Base-by-base conservation (phyloP, 2,113 vertebrate genomes). In the Sinocyclocheilus anshuiensis region DNA sequence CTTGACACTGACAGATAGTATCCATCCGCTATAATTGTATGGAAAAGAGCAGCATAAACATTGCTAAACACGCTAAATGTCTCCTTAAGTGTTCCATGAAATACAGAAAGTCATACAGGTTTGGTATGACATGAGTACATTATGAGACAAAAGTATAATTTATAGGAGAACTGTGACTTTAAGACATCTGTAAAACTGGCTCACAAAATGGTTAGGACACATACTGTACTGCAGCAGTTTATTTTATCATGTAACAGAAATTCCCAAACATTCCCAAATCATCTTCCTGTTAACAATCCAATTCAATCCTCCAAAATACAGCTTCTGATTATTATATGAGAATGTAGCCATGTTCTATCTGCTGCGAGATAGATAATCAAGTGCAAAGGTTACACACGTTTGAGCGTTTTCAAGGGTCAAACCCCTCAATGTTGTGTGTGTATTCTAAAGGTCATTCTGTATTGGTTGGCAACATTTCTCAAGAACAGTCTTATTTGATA, bases 361-460 rank as follows among this genome's bases (percentile, higher is more conserved):
- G 63, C 10, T 24, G 48, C 11, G 16, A 9, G 29, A 39, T 57
- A 59, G 7, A 39, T 74, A 83, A 9, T 45, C 7, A 9, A 72
- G 67, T 22, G 10, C 57, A 83, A 74, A 74, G 81, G 26, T 83
- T 74, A 57, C 29, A 74, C 11, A 55, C 0, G 13, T 55, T 15
- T 82, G 42, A 82, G 16, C 8, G 8, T n/a, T 65, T 71, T 71
- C 9, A 55, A 55, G 81, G 26, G 48, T 83, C 67, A 57, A 74
- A 22, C 69, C 22, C 26, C 18, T 65, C 16, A 36, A 36, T 50
- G 24, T 33, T 72, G 20, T 42, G 26, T 39, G 20, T 55, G 26
- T 83, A 59, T 53, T 83, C 67, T 83, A 59, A 74, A 83, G 81
- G 81, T 74, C 69, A 59, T 16, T 55, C 11, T 22, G 65, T 39